Conservation (phyloP, 2,113 vertebrate species). For the Setophaga coronata region DNA sequence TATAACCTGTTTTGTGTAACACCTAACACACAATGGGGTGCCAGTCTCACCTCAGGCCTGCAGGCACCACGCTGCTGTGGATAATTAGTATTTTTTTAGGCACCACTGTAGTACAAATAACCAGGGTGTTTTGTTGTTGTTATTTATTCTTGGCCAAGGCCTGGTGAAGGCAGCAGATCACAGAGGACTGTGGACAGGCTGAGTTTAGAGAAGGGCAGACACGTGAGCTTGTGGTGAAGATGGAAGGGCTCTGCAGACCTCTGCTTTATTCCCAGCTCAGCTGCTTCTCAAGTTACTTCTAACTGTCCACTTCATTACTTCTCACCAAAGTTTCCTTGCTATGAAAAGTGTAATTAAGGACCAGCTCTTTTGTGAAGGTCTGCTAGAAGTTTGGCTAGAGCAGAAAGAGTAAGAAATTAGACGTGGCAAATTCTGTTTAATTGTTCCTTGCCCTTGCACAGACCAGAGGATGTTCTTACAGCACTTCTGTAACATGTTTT, state of each 20-base stretch:
- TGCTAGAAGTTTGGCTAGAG: not conserved
- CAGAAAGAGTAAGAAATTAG: not conserved
- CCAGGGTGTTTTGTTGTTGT: conserved; percentile 27
- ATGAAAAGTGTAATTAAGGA: not conserved
- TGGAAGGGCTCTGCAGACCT: not conserved
- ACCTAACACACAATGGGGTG: conserved; percentile 47
- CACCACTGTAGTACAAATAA: conserved; percentile 44
- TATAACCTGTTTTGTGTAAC: conserved; percentile 55
- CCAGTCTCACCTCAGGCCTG: conserved; percentile 51
- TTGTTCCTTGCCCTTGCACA: not conserved
- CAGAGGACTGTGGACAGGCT: not conserved
- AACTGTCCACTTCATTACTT: not conserved
- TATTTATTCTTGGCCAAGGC: conserved; percentile 22
- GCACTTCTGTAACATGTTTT: not conserved
- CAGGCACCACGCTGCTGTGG: not conserved
- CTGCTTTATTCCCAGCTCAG: not conserved
- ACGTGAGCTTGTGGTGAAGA: not conserved
- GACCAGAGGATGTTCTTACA: not conserved
- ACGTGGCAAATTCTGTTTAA: not conserved
- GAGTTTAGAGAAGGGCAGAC: not conserved
- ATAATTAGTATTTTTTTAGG: conserved; percentile 57
- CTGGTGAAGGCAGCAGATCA: not conserved
- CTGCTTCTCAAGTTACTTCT: not conserved
- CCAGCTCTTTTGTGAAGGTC: not conserved
- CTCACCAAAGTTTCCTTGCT: not conserved